These are phyloP conservation scores for Prosapia bicincta DNA, from an alignment of 2,888 invertebrate genomes.

Conservation along the genomic window DNA sequence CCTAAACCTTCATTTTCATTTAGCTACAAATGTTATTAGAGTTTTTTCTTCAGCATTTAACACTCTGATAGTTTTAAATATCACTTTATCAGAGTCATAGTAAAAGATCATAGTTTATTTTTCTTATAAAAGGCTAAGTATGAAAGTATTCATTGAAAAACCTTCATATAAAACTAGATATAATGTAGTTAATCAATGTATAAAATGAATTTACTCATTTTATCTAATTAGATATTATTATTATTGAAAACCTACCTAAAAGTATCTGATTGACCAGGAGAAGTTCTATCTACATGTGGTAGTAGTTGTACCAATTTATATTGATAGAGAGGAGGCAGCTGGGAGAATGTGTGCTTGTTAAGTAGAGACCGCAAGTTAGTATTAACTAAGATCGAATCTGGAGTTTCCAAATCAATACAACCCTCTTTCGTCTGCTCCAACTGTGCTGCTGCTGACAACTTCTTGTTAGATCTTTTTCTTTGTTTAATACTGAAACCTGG, in stretches of 20 bases:
- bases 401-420: constrained; percentile 91
- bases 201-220: too few relatives aligned
- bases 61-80: too few relatives aligned
- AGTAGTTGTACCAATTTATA: constrained; percentile 87
- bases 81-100: too few relatives aligned
- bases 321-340: constrained; percentile 85
- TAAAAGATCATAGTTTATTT: too few relatives aligned
- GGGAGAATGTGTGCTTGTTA: constrained; percentile 88
- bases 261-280: constrained; percentile 43
- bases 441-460: constrained; percentile 87
- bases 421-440: constrained; percentile 91
- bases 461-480: constrained; percentile 74
- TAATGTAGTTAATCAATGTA: too few relatives aligned
- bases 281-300: constrained; percentile 80
- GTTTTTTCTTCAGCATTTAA: too few relatives aligned
- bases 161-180: too few relatives aligned
- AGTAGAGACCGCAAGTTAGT: constrained; percentile 86
- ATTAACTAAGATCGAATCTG: constrained; percentile 88
- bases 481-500: constrained; percentile 82
- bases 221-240: not conserved
- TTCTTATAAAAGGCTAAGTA: too few relatives aligned
- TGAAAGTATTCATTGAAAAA: too few relatives aligned
- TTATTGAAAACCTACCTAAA: constrained; percentile 43
- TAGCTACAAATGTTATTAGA: too few relatives aligned
- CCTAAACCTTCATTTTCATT: too few relatives aligned